phyloP scores from a whole-genome alignment of 2,113 vertebrate genomes.

The Corythornis cristatus region DNA sequence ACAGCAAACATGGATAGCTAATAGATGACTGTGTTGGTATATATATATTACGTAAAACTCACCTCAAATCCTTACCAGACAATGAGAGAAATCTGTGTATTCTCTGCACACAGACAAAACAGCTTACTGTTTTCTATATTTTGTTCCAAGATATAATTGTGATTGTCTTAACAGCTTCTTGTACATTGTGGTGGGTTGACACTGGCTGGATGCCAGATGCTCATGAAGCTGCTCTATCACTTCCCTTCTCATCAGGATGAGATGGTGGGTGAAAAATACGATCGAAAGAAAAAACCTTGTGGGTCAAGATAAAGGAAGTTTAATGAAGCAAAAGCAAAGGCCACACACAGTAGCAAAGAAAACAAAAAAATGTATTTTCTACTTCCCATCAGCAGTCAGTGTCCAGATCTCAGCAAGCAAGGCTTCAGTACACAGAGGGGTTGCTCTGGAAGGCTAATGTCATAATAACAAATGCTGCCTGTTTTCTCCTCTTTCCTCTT shows the following conservation, averaged over 20 bases:
- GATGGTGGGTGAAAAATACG: neutral
- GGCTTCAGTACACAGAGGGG: neutral
- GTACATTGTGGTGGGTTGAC: neutral
- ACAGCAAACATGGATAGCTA: neutral
- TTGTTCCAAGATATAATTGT: neutral
- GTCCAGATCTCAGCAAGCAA: neutral
- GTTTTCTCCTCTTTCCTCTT: neutral
- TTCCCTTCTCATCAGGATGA: neutral
- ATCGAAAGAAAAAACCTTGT: neutral
- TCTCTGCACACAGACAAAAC: neutral
- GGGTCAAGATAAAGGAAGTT: neutral
- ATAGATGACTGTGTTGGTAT: neutral
- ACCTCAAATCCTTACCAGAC: neutral
- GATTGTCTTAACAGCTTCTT: neutral
- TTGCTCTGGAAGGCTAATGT: neutral
- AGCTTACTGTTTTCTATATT: neutral
- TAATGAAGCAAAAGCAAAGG: neutral
- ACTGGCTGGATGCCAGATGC: neutral
- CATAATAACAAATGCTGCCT: neutral
- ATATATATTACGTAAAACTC: neutral
- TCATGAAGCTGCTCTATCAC: neutral
- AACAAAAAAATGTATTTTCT: neutral
- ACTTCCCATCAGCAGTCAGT: neutral
- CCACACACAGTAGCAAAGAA: neutral
- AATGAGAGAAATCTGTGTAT: neutral